These are phyloP conservation scores for Rhopalosiphum maidis DNA, from an alignment of 1,140 invertebrate species.

Conservation along the genomic window DNA sequence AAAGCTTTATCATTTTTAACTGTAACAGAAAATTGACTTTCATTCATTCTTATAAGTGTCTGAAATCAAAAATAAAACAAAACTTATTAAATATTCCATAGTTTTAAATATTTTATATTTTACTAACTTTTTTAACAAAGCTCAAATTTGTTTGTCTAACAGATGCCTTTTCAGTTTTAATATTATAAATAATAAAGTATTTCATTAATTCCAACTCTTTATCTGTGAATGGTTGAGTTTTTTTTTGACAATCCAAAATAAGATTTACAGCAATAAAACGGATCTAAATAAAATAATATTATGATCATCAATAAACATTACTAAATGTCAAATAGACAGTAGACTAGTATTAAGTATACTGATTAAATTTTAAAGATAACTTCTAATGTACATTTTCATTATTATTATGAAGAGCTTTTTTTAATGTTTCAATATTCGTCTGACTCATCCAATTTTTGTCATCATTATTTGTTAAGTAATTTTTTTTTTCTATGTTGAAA, in stretches of 20 bases:
- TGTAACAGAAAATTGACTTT: conserved; percentile 60
- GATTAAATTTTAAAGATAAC: not conserved
- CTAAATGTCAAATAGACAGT: not conserved
- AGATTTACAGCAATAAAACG: conserved; percentile 28
- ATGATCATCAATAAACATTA: not conserved
- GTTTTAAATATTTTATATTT: conserved; percentile 40
- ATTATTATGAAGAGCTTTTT: conserved; percentile 48
- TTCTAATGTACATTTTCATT: conserved; percentile 20
- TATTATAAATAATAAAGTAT: conserved; percentile 73
- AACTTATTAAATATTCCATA: conserved; percentile 56
- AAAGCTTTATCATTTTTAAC: conserved; percentile 56
- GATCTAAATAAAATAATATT: conserved; percentile 9
- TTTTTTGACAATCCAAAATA: conserved; percentile 50
- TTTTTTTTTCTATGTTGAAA: conserved; percentile 34
- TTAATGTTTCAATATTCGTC: not conserved
- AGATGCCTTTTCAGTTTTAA: conserved; percentile 73
- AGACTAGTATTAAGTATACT: not conserved
- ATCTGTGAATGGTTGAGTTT: conserved; percentile 29
- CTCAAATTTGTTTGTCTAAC: conserved; percentile 69
- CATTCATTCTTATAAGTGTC: conserved; percentile 61
- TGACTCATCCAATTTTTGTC: conserved; percentile 17
- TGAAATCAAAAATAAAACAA: conserved; percentile 63
- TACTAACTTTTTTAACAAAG: conserved; percentile 70
- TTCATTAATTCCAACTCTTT: conserved; percentile 48
- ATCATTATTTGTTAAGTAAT: not conserved